Conservation (phyloP, 1,140 invertebrate genomes). For the Wasmannia auropunctata region DNA sequence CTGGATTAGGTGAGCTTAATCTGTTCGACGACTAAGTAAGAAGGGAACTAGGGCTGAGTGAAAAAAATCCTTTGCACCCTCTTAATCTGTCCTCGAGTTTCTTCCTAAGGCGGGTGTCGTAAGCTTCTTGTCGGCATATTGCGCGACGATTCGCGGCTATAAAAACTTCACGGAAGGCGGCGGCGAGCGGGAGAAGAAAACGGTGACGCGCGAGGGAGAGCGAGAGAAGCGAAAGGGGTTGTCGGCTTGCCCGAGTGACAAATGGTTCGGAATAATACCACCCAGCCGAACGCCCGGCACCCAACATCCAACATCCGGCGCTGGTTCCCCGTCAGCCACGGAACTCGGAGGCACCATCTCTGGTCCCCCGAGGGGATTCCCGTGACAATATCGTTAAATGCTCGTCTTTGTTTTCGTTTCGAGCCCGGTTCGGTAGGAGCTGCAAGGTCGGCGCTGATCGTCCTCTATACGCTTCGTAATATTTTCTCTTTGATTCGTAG, state of each 20-base stretch:
- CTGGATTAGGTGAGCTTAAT: conserved; percentile 74
- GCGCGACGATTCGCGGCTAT: conserved; percentile 84
- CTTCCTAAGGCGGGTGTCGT: conserved; percentile 71
- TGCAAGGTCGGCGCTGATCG: neutral
- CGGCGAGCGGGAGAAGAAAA: conserved; percentile 48
- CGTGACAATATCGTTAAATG: conserved; percentile 81
- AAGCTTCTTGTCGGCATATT: conserved; percentile 85
- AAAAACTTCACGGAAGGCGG: conserved; percentile 77
- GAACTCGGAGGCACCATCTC: conserved; percentile 64
- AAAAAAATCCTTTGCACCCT: conserved; percentile 78
- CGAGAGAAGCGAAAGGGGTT: conserved; percentile 83
- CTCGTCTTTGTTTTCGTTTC: conserved; percentile 79
- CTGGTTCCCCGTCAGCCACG: conserved; percentile 71
- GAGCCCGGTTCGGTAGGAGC: neutral
- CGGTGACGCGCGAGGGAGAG: conserved; percentile 58
- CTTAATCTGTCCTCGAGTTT: conserved; percentile 81
- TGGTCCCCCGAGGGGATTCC: conserved; percentile 59
- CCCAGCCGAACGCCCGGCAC: conserved; percentile 78
- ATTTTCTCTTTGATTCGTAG: neutral
- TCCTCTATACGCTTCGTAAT: neutral
- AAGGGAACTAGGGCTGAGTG: conserved; percentile 4
- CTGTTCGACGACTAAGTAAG: conserved; percentile 71
- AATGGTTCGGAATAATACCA: conserved; percentile 86
- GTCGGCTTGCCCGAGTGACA: conserved; percentile 82
- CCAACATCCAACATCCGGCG: conserved; percentile 78